These are phyloP conservation scores for Argyra leucocephala DNA, from an alignment of 2,888 invertebrate species.

Conservation along the genomic window DNA sequence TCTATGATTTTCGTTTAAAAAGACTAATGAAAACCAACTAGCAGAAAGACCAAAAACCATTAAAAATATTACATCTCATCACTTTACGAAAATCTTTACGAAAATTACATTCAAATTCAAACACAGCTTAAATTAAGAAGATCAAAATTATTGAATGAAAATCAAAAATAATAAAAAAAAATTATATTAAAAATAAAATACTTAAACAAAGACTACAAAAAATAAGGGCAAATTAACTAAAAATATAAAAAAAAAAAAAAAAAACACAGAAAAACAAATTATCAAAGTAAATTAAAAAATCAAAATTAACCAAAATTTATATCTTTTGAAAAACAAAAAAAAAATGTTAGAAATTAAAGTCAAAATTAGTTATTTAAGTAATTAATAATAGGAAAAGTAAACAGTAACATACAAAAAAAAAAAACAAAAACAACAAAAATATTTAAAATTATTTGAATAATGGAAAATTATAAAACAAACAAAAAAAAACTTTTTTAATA, in stretches of 20 bases:
- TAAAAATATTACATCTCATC: slow-evolving; percentile 22
- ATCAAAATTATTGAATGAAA: not conserved
- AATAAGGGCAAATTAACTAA: not conserved
- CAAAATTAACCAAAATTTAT: slow-evolving; percentile 22
- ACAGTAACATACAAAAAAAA: not conserved
- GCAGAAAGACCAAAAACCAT: slow-evolving; percentile 29
- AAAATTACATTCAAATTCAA: not conserved
- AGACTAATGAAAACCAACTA: slow-evolving; percentile 36
- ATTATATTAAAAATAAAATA: not conserved
- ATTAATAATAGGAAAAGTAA: not conserved
- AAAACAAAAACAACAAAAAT: not conserved
- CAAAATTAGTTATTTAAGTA: not conserved
- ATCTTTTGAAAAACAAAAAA: slow-evolving; percentile 9
- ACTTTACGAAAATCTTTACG: slow-evolving; percentile 1
- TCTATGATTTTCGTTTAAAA: slow-evolving; percentile 90
- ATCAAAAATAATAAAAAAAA: not conserved
- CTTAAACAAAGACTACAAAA: not conserved
- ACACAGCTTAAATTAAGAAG: not conserved
- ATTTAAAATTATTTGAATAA: slow-evolving; percentile 8
- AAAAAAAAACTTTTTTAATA: slow-evolving; percentile 17
- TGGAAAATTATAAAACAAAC: slow-evolving; percentile 19
- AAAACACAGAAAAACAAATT: slow-evolving; percentile 19
- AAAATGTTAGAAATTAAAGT: not conserved
- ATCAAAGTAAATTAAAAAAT: slow-evolving; percentile 20
- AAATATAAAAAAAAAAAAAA: slow-evolving; percentile 17